Evolutionary conservation across 2,797 vertebrate species (phyloP).

Genomic region (Ctenosaura bakeri): DNA sequence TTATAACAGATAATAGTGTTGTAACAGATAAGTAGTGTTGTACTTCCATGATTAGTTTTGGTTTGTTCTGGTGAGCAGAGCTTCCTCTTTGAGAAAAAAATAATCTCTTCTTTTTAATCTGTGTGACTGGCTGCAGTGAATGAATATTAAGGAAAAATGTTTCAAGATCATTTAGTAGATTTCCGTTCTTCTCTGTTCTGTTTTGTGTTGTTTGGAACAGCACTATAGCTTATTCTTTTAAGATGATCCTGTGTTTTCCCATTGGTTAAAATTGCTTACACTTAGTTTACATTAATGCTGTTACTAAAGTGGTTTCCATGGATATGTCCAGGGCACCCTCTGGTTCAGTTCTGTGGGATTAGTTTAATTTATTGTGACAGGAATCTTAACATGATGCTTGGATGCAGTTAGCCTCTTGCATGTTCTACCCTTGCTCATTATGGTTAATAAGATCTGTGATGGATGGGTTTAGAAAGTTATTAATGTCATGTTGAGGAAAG

Average conservation of each 20-base stretch:
- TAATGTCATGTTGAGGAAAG: not conserved
- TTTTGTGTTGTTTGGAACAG: not conserved
- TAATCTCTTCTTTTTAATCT: no score
- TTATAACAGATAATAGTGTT: not conserved
- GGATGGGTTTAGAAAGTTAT: not conserved
- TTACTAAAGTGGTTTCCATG: not conserved
- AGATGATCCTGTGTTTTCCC: not conserved
- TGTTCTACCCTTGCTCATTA: not conserved
- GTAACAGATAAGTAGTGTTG: not conserved
- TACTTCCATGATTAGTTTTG: not conserved
- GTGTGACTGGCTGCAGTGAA: no score
- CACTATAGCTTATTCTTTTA: not conserved
- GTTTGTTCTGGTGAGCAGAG: not conserved
- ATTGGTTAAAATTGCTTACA: not conserved
- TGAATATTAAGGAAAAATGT: not conserved
- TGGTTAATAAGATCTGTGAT: not conserved
- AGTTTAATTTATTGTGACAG: not conserved
- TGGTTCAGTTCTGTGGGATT: not conserved
- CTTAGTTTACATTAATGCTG: not conserved
- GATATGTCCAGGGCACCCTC: not conserved
- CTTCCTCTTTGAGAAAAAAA: not conserved
- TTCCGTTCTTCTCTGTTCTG: not conserved
- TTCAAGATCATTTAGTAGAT: not conserved
- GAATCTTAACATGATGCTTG: not conserved
- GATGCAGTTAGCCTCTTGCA: not conserved